Evolutionary conservation across 2,797 vertebrate species (phyloP), one percentile per base, ranked within the genome.

Genomic region (Nannoperca obscura): DNA sequence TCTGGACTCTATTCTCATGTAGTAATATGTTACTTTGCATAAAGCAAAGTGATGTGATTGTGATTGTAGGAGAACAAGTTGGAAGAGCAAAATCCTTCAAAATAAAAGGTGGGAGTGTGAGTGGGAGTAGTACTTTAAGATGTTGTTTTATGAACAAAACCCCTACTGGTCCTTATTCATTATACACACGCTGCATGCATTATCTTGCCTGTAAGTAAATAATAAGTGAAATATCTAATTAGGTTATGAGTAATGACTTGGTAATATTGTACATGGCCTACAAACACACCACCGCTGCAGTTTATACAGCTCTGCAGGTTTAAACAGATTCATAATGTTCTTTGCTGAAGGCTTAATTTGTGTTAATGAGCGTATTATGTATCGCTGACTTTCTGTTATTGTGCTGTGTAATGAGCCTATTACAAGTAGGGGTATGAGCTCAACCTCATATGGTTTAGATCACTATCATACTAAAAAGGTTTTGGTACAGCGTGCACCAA

Each of bases 161-260:
- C 66, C 50, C 55, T 46, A 34, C 32, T 17, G 58, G 63, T 66
- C 24, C n/a, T 70, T 71, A 74, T 78, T 87, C 46, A 80, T 67
- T 67, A 46, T 46, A 74, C 62, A 75, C 10, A 54, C 55, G 46
- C 42, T 27, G 17, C 61, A 36, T 74, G 50, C 27, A 62, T 85
- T 76, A 77, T 67, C 65, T 67, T 50, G 71, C 54, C 80, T 75
- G 69, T 74, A 73, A 87, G 71, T 71, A 46, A 38, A 64, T 79
- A 81, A 85, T 83, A 83, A 86, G 72, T 83, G 73, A 80, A 70
- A 63, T 78, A 78, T 86, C 76, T 80, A 72, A 80, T 86, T 85
- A 87, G 78, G 66, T 68, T 76, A 83, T 75, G 78, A 88, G 46
- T 80, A 84, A 88, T 81, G 73, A 76, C 61, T 80, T 50, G 49